These are phyloP conservation scores for Choloepus hoffmanni DNA, from an alignment of 2,113 vertebrate species.

Conservation along the genomic window DNA sequence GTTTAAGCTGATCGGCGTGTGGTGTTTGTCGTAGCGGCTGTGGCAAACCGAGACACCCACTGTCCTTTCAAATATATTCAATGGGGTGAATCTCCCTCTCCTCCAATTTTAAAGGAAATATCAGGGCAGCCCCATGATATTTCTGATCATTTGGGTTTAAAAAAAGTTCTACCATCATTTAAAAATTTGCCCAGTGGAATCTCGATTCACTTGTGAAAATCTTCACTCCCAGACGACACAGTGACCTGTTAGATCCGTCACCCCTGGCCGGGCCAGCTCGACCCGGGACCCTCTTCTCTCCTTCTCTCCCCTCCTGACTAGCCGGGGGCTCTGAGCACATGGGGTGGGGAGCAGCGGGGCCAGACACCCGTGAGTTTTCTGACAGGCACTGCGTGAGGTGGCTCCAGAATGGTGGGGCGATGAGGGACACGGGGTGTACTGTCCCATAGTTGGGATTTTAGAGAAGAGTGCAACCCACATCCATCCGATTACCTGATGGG, in stretches of 20 bases:
- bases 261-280: background rate
- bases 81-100: too few relatives aligned
- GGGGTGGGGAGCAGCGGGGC: background rate
- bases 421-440: too few relatives aligned
- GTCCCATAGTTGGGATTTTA: background rate
- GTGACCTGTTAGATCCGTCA: background rate
- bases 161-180: background rate
- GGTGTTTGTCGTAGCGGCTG: too few relatives aligned
- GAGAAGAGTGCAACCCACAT: background rate
- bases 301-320: background rate
- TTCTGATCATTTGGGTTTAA: background rate
- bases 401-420: too few relatives aligned
- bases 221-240: background rate
- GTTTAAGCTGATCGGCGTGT: too few relatives aligned
- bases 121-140: too few relatives aligned
- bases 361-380: background rate
- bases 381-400: background rate
- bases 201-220: too few relatives aligned
- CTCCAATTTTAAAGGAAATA: too few relatives aligned
- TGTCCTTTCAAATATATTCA: too few relatives aligned
- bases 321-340: background rate
- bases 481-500: background rate
- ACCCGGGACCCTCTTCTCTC: accelerated
- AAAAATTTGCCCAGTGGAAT: too few relatives aligned
- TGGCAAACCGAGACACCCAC: too few relatives aligned